Base-by-base conservation (phyloP, 2,113 vertebrate genomes). In the Pyrgilauda ruficollis region DNA sequence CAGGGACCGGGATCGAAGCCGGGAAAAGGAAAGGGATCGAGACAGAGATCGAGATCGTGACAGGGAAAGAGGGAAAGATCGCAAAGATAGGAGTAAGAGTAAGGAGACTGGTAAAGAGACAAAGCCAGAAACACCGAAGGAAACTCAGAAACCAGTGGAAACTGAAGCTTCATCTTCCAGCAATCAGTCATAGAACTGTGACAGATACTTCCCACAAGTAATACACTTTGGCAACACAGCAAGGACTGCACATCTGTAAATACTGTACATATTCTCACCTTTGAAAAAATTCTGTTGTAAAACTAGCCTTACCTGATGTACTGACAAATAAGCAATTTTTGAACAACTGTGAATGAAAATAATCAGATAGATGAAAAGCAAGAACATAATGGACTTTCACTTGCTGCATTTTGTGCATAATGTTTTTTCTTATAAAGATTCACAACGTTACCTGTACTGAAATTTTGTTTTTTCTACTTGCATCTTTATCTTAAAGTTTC, bases 81-180 rank as follows among this genome's bases (percentile, higher is more conserved):
- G 98, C 55, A 98, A 98, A n/a, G 98, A 98, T 14, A 97, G 97
- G 66, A 98, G 98, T 90, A 98, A 97, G 52, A 98, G 97, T 59
- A 96, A 89, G 80, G 99, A 99, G 59, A 98, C 74, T 18, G 87
- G 96, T 43, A 99, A 98, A 87, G 98, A 99, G 50, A 88, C 82
- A 12, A 99, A 98, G 97, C 95, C 97, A 1, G 98, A 99, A 74
- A 22, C 94, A 49, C 87, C 95, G 43, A 98, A 98, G 89, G 98
- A 98, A 77, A 49, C 87, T 77, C 97, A 96, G 22, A 99, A 98
- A 89, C 89, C 97, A 50, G 33, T 96, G 4, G 98, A 98, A 61
- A 30, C 87, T 14, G 96, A 92, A 50, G 80, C 95, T 89, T 70
- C 96, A 37, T 78, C 97, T 39, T 70, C 97, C 31, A 46, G 83